Percentiles rank a stretch among this genome's conserved stretches.
Conservation (phyloP, 1,140 invertebrate genomes). For the Ceratosolen fusciceps region DNA sequence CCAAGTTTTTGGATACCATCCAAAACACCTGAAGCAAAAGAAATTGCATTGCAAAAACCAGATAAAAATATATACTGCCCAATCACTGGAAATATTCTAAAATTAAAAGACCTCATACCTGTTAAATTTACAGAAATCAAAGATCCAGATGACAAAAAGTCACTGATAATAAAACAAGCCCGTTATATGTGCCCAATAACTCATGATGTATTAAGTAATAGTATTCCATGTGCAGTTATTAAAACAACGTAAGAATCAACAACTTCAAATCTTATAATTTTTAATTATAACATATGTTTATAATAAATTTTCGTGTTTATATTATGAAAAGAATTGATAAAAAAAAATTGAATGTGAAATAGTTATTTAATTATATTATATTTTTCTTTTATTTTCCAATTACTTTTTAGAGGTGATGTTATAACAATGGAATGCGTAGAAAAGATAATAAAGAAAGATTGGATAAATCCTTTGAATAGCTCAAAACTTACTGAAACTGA, state of each 20-base stretch:
- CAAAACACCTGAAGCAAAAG: constrained; percentile 88
- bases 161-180: constrained; percentile 86
- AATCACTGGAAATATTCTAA: constrained; percentile 90
- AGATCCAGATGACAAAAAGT: constrained; percentile 86
- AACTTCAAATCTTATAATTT: constrained; percentile 3
- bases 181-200: constrained; percentile 98
- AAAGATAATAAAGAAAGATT: constrained; percentile 96
- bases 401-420: constrained; percentile 86
- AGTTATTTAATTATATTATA: background rate
- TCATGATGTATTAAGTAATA: constrained; percentile 95
- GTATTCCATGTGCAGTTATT: constrained; percentile 92
- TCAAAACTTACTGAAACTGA: constrained; percentile 92
- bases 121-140: constrained; percentile 95
- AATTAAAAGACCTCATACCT: constrained; percentile 92
- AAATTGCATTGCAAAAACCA: constrained; percentile 84
- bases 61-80: constrained; percentile 94
- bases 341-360: background rate
- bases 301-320: no score
- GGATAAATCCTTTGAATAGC: constrained; percentile 94
- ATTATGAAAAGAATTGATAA: background rate
- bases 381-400: background rate
- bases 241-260: constrained; percentile 83
- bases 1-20: constrained; percentile 99
- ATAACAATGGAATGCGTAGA: constrained; percentile 97
- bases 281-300: background rate